Base-by-base conservation (phyloP, 2,888 invertebrate genomes). In the Alloscopus bannaensis region DNA sequence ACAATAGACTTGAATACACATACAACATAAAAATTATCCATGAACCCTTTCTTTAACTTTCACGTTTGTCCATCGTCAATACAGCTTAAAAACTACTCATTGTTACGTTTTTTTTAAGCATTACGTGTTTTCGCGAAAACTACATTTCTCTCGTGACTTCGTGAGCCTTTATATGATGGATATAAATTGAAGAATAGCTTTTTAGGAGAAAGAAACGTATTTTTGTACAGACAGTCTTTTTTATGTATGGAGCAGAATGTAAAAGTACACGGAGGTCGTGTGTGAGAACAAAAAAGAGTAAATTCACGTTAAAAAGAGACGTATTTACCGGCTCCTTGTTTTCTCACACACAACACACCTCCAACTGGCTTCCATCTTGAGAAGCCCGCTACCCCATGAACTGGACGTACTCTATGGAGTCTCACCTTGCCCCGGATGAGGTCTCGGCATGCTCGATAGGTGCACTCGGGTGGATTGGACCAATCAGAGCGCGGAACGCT, bases 321-420 rank as follows among this genome's bases (percentile, higher is more conserved):
- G 62, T 73, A 73, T 24, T 47, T 13, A 73, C 73, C 73, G 73
- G 73, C 73, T 73, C 52, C 28, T 29, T 11, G 55, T 8, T 4
- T 11, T 18, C 42, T n/a, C n/a, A n/a, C n/a, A n/a, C n/a, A n/a
- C n/a, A n/a, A n/a, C n/a, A n/a, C n/a, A 42, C 45, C 47, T 64
- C 72, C 72, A 40, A 73, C 59, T 65, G 66, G 73, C 29, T 18
- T 59, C 36, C 52, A 64, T 29, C 45, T 50, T 18, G 11, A 13
- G 8, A 13, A 40, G 42, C 57, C 65, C 73, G 73, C 73, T 72
- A 72, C n/a, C 52, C 42, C 64, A 64, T 72, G 52, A 72, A 72
- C 60, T 52, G 36, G 31, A 16, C 42, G 13, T 6, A 6, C 64
- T 73, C 66, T 3, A 73, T 73, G 73, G 42, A 3, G 1, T 36